Conservation (phyloP, 2,888 invertebrate species). For the Creontiades dilutus region DNA sequence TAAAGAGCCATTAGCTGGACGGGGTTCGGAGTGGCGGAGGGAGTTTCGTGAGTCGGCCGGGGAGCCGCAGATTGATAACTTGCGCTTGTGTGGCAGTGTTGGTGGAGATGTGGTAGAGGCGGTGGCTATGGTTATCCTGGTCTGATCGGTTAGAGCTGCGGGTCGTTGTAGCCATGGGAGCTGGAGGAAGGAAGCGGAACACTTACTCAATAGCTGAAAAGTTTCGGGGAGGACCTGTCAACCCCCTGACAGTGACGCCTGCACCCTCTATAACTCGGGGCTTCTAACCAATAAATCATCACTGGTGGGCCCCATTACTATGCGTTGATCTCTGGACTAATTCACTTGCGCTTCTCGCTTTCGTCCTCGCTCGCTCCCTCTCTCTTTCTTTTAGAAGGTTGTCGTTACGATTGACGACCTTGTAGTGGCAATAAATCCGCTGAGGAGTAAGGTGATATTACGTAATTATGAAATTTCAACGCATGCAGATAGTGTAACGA, state of each 20-base stretch:
- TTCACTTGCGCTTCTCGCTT: background rate
- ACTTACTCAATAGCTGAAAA: slow-evolving; percentile 34
- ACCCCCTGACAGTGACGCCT: slow-evolving; percentile 10
- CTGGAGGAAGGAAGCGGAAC: slow-evolving; percentile 36
- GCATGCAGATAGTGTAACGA: too few relatives aligned
- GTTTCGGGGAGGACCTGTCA: slow-evolving; percentile 18
- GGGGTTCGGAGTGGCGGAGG: background rate
- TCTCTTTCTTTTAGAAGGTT: too few relatives aligned
- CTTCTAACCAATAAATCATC: slow-evolving; percentile 19
- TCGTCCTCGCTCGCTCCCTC: too few relatives aligned
- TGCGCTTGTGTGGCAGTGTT: slow-evolving; percentile 6
- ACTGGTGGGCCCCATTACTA: background rate
- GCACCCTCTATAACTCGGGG: slow-evolving; percentile 9
- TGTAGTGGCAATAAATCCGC: too few relatives aligned
- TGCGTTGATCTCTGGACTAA: background rate
- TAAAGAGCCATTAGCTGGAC: background rate
- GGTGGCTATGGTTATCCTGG: background rate
- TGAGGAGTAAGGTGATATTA: too few relatives aligned
- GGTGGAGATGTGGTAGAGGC: background rate
- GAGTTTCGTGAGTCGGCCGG: background rate
- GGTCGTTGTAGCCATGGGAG: slow-evolving; percentile 13
- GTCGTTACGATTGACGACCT: too few relatives aligned
- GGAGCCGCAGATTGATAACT: slow-evolving; percentile 1
- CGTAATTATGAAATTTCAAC: too few relatives aligned
- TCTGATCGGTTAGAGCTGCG: background rate